Base-by-base conservation (phyloP, 2,113 vertebrate species). In the Vombatus ursinus region DNA sequence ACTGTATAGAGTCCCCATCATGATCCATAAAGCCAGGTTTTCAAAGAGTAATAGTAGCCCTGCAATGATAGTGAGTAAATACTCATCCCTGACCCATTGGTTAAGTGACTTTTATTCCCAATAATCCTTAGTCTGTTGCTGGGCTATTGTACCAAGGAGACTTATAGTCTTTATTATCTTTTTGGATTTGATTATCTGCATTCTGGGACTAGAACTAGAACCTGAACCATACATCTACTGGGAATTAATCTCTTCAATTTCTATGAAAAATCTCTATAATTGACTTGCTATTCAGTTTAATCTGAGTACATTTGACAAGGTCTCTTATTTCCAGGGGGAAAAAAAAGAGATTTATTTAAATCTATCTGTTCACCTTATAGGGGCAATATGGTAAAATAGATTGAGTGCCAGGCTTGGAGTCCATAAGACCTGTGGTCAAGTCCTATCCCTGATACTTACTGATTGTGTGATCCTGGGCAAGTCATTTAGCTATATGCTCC, bases 151-250 rank as follows among this genome's bases (percentile, higher is more conserved):
- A 91, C 0, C 57, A 84, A 77, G 37, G 61, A 77, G 61, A n/a
- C 37, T n/a, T 77, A 68, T 0, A 44, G 68, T 84, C 19, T 44
- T 84, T 44, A 31, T 16, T 14, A 16, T 14, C 14, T 37, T 37
- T 12, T 37, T 19, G 8, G 54, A 61, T 47, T n/a, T 9, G 50
- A 49, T 52, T 89, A 47, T 48, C 50, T 91, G 28, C 92, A 44
- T n/a, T 97, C 50, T 92, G 57, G 91, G 89, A 95, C 28, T 48
- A 44, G 68, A 54, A 89, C 28, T 11, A 52, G 49, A 92, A 48
- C 50, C 57, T 93, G 68, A 89, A 89, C 77, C 51, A 68, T 47
- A 91, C 24, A 92, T 16, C 84, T 48, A 37, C 89, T 61, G 26
- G 14, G n/a, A 84, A 96, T 31, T 3, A 8, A 49, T 52, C 68